phyloP scores from a whole-genome alignment of 1,140 invertebrate genomes.

The Kradibia gibbosae region DNA sequence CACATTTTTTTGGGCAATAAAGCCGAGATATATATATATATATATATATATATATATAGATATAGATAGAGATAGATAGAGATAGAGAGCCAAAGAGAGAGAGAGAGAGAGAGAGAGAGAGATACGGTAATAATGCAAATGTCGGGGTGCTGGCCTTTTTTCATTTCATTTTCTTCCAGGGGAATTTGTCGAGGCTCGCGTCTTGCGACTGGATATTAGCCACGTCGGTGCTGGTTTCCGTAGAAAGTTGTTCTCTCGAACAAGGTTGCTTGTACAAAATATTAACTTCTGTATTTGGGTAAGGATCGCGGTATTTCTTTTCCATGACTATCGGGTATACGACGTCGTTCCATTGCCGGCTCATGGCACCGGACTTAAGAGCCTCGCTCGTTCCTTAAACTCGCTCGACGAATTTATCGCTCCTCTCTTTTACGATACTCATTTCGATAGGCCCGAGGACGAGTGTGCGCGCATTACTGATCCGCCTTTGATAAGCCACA shows the following conservation, averaged over 20 bases:
- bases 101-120: not conserved
- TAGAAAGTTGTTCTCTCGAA: conserved; percentile 4
- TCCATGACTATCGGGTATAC: not conserved
- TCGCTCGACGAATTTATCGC: not conserved
- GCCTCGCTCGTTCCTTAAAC: too few relatives aligned
- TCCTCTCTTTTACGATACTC: not conserved
- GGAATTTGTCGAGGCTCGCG: not conserved
- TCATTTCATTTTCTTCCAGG: not conserved
- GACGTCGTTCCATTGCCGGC: too few relatives aligned
- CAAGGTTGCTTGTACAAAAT: not conserved
- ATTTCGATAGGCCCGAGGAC: too few relatives aligned
- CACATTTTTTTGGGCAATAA: not conserved
- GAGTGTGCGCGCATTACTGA: not conserved
- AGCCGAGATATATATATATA: too few relatives aligned
- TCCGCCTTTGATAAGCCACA: not conserved
- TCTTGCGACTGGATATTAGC: not conserved
- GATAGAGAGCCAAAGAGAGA: not conserved
- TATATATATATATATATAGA: too few relatives aligned
- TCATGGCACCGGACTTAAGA: too few relatives aligned
- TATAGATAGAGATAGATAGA: not conserved
- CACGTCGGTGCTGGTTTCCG: not conserved
- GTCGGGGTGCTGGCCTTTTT: not conserved
- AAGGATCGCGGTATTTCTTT: not conserved
- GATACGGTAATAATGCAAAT: not conserved
- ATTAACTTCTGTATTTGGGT: conserved; percentile 13